A percentile compares a stretch with the other conserved stretches of the same genome.
These are phyloP conservation scores for Zaprionus lachaisei DNA, from an alignment of 1,140 invertebrate genomes.

Conservation along the genomic window DNA sequence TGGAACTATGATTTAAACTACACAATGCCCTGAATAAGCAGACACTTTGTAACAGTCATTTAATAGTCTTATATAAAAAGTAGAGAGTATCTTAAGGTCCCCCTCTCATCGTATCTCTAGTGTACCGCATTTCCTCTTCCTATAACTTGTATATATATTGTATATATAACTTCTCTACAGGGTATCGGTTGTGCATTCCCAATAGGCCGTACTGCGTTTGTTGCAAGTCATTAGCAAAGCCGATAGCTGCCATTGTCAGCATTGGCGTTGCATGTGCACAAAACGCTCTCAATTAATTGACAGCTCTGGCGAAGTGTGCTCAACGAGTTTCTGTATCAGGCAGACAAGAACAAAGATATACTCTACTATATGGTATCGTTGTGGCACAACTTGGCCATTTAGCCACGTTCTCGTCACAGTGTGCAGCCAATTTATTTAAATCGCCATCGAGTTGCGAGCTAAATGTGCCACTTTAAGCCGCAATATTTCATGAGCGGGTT, in stretches of 20 bases:
- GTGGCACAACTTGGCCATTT: neutral
- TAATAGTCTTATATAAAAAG: no score
- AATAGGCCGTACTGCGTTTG: neutral
- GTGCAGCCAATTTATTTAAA: constrained; percentile 69
- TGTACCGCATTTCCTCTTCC: no score
- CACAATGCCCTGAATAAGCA: neutral
- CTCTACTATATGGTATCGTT: neutral
- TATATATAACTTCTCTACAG: neutral
- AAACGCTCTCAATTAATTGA: constrained; percentile 65
- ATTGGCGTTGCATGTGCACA: constrained; percentile 48
- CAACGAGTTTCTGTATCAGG: neutral
- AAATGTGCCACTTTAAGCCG: constrained; percentile 51
- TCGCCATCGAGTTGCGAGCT: constrained; percentile 48
- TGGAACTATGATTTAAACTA: neutral
- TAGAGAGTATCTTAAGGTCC: no score
- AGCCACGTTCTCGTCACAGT: neutral
- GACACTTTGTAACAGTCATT: fast-evolving
- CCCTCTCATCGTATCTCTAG: no score
- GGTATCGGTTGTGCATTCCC: neutral
- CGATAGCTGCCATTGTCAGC: constrained; percentile 34
- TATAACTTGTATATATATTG: neutral
- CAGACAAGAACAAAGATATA: neutral
- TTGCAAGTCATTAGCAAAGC: constrained; percentile 60
- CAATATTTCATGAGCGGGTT: constrained; percentile 32
- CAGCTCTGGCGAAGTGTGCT: constrained; percentile 17